Evolutionary conservation across 1,140 invertebrate genomes (phyloP).

Genomic region (Danaus melanippus): DNA sequence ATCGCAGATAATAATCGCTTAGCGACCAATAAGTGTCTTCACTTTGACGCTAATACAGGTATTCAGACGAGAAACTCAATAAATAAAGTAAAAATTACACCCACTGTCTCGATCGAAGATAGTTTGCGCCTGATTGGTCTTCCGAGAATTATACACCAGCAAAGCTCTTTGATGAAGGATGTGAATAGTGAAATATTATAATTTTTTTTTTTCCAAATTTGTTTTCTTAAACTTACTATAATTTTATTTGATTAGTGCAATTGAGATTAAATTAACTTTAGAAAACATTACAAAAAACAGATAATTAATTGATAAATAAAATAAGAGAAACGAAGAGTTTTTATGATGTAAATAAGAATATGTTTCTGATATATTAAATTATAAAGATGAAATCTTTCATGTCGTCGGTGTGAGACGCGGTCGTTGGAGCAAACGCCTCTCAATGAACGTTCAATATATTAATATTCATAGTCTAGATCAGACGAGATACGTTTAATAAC

Average conservation of each 20-base stretch:
- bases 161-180: neutral
- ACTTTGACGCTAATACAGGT: slow-evolving; percentile 6
- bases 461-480: slow-evolving; percentile 32
- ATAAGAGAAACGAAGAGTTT: too few relatives aligned
- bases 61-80: slow-evolving; percentile 13
- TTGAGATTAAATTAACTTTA: too few relatives aligned
- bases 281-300: too few relatives aligned
- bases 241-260: too few relatives aligned
- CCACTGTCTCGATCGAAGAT: slow-evolving; percentile 11
- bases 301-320: too few relatives aligned
- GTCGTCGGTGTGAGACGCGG: neutral
- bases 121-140: slow-evolving; percentile 6
- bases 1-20: slow-evolving; percentile 7
- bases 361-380: too few relatives aligned
- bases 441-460: slow-evolving; percentile 31
- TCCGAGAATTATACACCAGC: slow-evolving; percentile 6
- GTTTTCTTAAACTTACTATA: too few relatives aligned
- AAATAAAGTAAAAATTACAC: slow-evolving; percentile 21
- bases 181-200: too few relatives aligned
- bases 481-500: slow-evolving; percentile 26
- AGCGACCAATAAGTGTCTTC: slow-evolving; percentile 8
- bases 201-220: too few relatives aligned
- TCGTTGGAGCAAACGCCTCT: slow-evolving; percentile 4
- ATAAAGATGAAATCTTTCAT: too few relatives aligned
- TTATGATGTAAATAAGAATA: too few relatives aligned